Percentiles rank a stretch among this genome's conserved stretches.
These are phyloP conservation scores for Psephotus haematonotus DNA, from an alignment of 2,113 vertebrate genomes.

Conservation along the genomic window DNA sequence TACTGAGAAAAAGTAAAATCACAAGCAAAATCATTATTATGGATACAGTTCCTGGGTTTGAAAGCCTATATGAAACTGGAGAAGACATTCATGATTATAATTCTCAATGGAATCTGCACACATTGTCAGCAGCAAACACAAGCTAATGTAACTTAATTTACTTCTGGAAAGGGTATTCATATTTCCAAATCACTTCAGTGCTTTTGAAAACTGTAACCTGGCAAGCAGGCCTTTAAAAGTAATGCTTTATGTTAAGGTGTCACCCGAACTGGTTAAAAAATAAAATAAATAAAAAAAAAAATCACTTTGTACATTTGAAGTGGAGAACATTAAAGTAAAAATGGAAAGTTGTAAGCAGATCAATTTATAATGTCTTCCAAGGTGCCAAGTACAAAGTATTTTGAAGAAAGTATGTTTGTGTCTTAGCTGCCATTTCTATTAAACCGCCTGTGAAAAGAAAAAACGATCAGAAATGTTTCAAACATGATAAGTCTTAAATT, in stretches of 20 bases:
- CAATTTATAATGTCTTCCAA: background rate
- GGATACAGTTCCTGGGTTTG: background rate
- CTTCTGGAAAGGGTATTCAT: background rate
- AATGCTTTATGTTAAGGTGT: background rate
- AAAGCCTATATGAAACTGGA: background rate
- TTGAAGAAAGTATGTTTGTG: background rate
- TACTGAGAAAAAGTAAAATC: background rate
- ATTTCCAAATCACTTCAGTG: background rate
- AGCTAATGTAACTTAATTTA: background rate
- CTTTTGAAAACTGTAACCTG: background rate
- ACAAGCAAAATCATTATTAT: background rate
- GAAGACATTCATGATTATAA: background rate
- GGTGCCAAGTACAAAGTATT: background rate
- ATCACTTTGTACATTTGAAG: background rate
- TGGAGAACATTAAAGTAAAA: background rate
- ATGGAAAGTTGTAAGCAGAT: background rate
- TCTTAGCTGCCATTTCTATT: background rate
- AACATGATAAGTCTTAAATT: background rate
- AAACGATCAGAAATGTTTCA: background rate
- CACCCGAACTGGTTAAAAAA: background rate
- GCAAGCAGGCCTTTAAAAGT: background rate
- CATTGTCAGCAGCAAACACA: background rate
- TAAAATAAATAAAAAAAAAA: background rate
- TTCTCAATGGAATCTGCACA: background rate
- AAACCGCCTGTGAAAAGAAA: background rate